Base-by-base conservation (phyloP, 2,113 vertebrate genomes). In the Loxodonta africana region DNA sequence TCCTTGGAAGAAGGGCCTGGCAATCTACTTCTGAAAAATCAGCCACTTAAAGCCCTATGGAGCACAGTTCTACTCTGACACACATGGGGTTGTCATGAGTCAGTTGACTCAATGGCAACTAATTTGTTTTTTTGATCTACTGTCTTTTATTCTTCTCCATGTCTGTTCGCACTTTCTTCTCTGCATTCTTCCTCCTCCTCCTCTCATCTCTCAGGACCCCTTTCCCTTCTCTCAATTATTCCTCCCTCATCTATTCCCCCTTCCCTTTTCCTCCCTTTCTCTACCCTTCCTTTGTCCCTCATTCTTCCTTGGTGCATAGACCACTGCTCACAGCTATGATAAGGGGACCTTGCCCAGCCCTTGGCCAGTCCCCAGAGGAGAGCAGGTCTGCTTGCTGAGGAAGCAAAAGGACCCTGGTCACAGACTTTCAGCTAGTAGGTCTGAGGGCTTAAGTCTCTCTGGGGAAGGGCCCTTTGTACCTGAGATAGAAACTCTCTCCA, bases 401-500 rank as follows among this genome's bases (percentile, higher is more conserved):
- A 26, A 18, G 48, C 77, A 3, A 67, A 48, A 33, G 46, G 20
- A 69, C 83, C 23, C 78, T 15, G 17, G 57, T 65, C n/a, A 30
- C 60, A 71, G 25, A 57, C 51, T 21, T 48, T 4, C 71, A 11
- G 44, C 77, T 88, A n/a, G 86, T 62, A 78, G 93, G 69, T 80
- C 81, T 11, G 1, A 33, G 57, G 48, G 8, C 86, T 48, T 84
- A 67, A 81, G 17, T 37, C 28, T 74, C 93, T 88, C 83, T 92
- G 65, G 87, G 69, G 76, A 93, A 86, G 69, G 65, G 82, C 21
- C 46, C 44, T 41, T n/a, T 6, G 48, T 21, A 48, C 71, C 81
- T 88, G 63, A 30, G 44, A n/a, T 21, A 73, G 87, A 90, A 91
- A 95, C 60, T 81, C 37, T 57, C 25, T 92, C 77, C 62, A 51